These are phyloP conservation scores for Poecile atricapillus DNA, from an alignment of 2,113 vertebrate genomes.

Conservation along the genomic window DNA sequence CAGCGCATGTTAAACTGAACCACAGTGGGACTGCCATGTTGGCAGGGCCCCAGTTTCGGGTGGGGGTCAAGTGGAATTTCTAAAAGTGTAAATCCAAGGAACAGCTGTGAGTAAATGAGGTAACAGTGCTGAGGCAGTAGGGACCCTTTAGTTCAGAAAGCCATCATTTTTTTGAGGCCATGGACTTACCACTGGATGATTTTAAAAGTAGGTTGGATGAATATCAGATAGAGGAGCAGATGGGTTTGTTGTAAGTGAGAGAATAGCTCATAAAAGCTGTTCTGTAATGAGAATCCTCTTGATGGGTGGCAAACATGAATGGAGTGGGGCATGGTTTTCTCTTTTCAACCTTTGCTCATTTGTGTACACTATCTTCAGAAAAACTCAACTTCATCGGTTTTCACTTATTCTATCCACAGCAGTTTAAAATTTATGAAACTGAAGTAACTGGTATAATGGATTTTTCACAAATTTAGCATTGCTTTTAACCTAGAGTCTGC, in stretches of 20 bases:
- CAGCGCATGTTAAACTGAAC: neutral
- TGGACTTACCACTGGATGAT: neutral
- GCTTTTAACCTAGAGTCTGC: neutral
- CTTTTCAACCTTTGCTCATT: neutral
- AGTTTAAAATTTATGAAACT: neutral
- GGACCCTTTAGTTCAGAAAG: neutral
- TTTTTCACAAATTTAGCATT: neutral
- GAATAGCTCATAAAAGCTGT: neutral
- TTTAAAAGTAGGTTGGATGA: neutral
- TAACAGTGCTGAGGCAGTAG: neutral
- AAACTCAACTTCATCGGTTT: neutral
- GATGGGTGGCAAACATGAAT: neutral
- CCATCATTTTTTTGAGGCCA: neutral
- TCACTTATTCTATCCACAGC: neutral
- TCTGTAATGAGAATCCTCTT: neutral
- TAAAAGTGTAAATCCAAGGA: neutral
- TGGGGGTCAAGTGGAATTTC: neutral
- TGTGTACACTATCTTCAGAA: neutral
- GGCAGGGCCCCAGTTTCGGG: fast-evolving
- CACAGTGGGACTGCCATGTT: fast-evolving
- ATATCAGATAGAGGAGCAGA: neutral
- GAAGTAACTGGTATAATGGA: neutral
- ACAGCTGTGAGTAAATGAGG: neutral
- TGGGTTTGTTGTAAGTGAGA: neutral
- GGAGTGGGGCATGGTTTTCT: neutral